Evolutionary conservation across 2,888 invertebrate species (phyloP), one percentile per base, ranked within the genome.

Genomic region (Odontocerum albicorne): DNA sequence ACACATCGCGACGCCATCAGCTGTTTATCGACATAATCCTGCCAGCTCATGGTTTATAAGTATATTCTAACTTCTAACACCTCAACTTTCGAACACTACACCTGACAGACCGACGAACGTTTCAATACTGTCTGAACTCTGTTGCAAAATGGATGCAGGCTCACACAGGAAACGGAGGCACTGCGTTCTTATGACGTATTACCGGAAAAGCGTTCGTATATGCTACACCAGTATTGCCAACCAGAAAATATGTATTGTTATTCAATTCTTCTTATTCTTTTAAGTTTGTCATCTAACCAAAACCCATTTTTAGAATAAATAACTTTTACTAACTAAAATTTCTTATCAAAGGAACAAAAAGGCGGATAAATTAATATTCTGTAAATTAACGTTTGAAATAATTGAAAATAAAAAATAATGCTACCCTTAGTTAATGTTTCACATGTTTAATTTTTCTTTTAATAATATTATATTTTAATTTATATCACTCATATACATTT

Each of bases 21-120:
- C 84, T 94, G 94, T 85, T 92, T 93, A 84, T 93, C 93, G 80
- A 94, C 91, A 85, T 94, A 94, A 88, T 93, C 93, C 89, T 94
- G 93, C 94, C 94, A 94, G 89, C 92, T 93, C 93, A 93, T 93
- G 79, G 79, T 86, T 80, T 42, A 49, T 45, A 22, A 49, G 40
- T 49, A 43, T 33, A 13, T 20, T 6, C 21, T 21, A 36, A 36
- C 42, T 57, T 49, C 54, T 31, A 57, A 47, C 51, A 47, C 52
- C 46, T 47, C 40, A 43, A 52, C 51, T 56, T 52, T 46, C 50
- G 36, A 50, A 51, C 50, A 56, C 50, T 51, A 35, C 31, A 47
- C 43, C 57, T 42, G 42, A 40, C 52, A 31, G 51, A 52, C 52
- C 57, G 57, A 57, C 57, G 51, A 52, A 51, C 57, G 33, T 42